Base-by-base conservation (phyloP, 2,888 invertebrate genomes). In the Sinhomidia bicolor region DNA sequence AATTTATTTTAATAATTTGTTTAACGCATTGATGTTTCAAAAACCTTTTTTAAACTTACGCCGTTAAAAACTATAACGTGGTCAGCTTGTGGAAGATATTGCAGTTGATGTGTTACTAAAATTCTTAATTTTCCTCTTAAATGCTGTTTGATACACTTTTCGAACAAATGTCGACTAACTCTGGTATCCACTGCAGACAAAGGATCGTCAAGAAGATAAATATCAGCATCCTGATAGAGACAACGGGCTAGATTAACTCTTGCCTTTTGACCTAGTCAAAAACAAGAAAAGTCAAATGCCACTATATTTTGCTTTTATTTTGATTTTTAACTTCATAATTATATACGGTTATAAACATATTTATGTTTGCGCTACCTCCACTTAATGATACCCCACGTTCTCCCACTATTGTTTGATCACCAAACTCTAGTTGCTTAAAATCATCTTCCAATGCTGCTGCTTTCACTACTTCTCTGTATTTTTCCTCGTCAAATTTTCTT, bases 91-190 rank as follows among this genome's bases (percentile, higher is more conserved):
- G 89, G 83, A 17, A 92, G 79, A 85, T 91, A 91, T 44, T 98
- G 97, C 79, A 97, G 94, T 93, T 98, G 98, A 94, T 98, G 97
- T 0, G 97, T 98, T 3, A 95, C 94, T 44, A 95, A 93, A 60
- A 95, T 93, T 41, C 94, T 92, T 2, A 94, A 93, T 78, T 94
- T 94, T 44, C 93, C 92, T 82, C 93, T 93, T 84, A 95, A 91
- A 80, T 93, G 91, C 5, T 93, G 93, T 17, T 91, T 92, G 54
- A 94, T 93, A 85, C 94, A 93, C 81, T 93, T 93, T 0, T 91
- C 91, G 62, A 91, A 91, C 9, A 91, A 78, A 47, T 89, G 85
- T 14, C 90, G 32, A 71, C 90, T 89, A 0, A 91, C 91, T 6
- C 83, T 62, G 0, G 94, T 92, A 92, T 95, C 95, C 0, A 95